A percentile compares a stretch with the other conserved stretches of the same genome.
These are phyloP conservation scores for Brachyptera putata DNA, from an alignment of 2,888 invertebrate species.

Conservation along the genomic window DNA sequence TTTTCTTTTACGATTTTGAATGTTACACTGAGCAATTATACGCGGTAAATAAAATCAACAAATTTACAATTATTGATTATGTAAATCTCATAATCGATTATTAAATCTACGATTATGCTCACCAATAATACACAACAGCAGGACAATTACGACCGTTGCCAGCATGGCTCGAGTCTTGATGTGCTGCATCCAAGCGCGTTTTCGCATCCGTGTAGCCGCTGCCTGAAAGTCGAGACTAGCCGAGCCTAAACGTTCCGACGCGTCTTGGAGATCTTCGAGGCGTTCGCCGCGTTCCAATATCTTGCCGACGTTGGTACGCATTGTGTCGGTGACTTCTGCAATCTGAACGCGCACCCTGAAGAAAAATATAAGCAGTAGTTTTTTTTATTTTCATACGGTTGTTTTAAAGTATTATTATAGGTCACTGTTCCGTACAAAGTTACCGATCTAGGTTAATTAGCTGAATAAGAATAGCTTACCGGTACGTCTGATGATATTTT, in stretches of 20 bases:
- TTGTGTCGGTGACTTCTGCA: conserved; percentile 44
- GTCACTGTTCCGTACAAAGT: too few relatives aligned
- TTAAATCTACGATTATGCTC: too few relatives aligned
- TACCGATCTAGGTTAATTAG: too few relatives aligned
- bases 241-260: conserved; percentile 42
- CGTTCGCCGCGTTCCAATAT: conserved; percentile 45
- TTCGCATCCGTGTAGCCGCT: conserved; percentile 41
- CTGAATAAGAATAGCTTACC: too few relatives aligned
- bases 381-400: too few relatives aligned
- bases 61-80: too few relatives aligned
- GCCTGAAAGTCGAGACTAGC: conserved; percentile 42
- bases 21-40: too few relatives aligned
- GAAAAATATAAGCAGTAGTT: not conserved
- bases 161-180: conserved; percentile 40
- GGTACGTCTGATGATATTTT: too few relatives aligned
- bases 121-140: conserved; percentile 42
- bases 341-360: conserved; percentile 43
- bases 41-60: too few relatives aligned
- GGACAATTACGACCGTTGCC: conserved; percentile 38
- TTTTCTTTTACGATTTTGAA: too few relatives aligned
- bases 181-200: conserved; percentile 43
- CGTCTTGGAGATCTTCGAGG: conserved; percentile 43
- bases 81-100: too few relatives aligned
- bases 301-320: conserved; percentile 45
- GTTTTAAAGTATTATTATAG: too few relatives aligned